A percentile compares a stretch with the other conserved stretches of the same genome.
These are phyloP conservation scores for Ochotona curzoniae DNA, from an alignment of 2,113 vertebrate genomes.

Conservation along the genomic window DNA sequence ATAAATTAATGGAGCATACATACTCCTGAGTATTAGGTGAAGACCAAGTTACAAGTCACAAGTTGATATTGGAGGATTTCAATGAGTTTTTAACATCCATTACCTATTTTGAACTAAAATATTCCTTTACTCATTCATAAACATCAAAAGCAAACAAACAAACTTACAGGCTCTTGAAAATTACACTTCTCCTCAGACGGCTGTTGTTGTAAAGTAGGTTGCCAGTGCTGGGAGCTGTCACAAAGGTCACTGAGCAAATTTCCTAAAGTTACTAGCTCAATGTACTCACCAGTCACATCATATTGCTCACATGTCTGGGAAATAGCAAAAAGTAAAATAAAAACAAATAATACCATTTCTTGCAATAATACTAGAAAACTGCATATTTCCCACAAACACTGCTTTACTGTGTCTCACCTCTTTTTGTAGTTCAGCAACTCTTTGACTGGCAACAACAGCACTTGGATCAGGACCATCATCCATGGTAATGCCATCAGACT, in stretches of 20 bases:
- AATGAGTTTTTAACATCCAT: background rate
- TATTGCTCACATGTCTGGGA: conserved; percentile 79
- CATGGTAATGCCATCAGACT: conserved; percentile 21
- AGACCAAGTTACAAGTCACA: conserved; percentile 10
- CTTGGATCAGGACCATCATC: conserved; percentile 20
- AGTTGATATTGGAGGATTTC: conserved; percentile 1
- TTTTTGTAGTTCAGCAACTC: conserved; percentile 13
- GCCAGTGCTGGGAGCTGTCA: conserved; percentile 12
- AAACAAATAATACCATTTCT: conserved; percentile 56
- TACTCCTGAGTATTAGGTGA: conserved; percentile 5
- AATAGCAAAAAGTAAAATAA: conserved; percentile 47
- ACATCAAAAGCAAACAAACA: conserved; percentile 35
- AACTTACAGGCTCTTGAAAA: conserved; percentile 66
- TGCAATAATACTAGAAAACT: conserved; percentile 32
- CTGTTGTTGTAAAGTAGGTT: background rate
- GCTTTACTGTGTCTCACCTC: conserved; percentile 6
- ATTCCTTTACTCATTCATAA: background rate
- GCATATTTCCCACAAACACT: background rate
- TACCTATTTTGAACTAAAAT: conserved; percentile 50
- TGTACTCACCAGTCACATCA: conserved; percentile 63
- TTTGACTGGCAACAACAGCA: background rate
- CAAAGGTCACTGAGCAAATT: conserved; percentile 79
- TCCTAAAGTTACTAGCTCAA: conserved; percentile 69
- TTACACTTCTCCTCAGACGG: conserved; percentile 31
- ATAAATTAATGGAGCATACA: conserved; percentile 48